Percentiles rank a stretch among this genome's conserved stretches.
These are phyloP conservation scores for Bradypodion pumilum DNA, from an alignment of 2,797 vertebrate genomes.

Conservation along the genomic window DNA sequence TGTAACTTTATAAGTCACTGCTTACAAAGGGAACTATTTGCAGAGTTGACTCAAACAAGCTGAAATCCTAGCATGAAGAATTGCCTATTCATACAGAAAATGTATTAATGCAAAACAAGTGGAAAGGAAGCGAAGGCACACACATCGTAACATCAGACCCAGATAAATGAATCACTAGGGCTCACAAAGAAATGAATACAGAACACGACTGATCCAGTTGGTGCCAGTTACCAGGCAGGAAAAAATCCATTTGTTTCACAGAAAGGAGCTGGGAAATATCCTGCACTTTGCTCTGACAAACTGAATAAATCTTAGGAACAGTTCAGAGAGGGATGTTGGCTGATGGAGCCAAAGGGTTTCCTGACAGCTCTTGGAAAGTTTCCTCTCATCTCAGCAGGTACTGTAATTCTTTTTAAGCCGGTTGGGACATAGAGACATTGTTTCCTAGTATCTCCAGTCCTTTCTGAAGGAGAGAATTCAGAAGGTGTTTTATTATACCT, in stretches of 20 bases:
- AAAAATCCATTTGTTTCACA: conserved; percentile 47
- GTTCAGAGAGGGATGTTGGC: neutral
- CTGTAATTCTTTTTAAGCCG: no score
- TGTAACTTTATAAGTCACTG: neutral
- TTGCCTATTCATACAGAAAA: conserved; percentile 42
- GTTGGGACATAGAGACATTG: no score
- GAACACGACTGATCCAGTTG: conserved; percentile 48
- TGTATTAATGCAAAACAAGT: conserved; percentile 2
- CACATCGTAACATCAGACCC: conserved; percentile 32
- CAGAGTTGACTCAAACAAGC: conserved; percentile 16
- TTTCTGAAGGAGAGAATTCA: no score
- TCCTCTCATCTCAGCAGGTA: no score
- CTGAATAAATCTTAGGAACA: neutral
- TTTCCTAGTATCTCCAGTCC: no score
- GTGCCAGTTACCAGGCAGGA: conserved; percentile 47
- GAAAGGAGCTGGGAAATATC: conserved; percentile 17
- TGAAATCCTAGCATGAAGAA: conserved; percentile 46
- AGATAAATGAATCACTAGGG: conserved; percentile 31
- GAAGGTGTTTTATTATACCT: no score
- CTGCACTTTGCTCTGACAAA: neutral
- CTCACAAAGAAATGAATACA: conserved; percentile 37
- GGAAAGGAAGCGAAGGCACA: conserved; percentile 49
- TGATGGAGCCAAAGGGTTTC: no score
- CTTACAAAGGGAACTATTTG: conserved; percentile 48
- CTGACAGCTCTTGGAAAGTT: no score